A percentile compares a stretch with the other conserved stretches of the same genome.
These are phyloP conservation scores for Drosophila anomalata DNA, from an alignment of 2,888 invertebrate genomes.

Conservation along the genomic window DNA sequence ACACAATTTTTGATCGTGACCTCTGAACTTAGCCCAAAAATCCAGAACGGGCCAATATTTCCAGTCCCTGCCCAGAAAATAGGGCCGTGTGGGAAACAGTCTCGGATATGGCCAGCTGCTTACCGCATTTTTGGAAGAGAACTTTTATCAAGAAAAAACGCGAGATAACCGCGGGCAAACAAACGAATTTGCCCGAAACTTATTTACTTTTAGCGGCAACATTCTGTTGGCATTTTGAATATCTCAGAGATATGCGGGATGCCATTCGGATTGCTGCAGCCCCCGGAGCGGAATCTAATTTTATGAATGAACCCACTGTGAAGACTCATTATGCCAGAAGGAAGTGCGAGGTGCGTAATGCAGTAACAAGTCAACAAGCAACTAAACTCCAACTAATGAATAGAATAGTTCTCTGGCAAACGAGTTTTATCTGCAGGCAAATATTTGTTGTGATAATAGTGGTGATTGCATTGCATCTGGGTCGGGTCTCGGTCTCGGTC, in stretches of 20 bases:
- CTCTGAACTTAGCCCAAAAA: slow-evolving; percentile 66
- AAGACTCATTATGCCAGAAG: slow-evolving; percentile 36
- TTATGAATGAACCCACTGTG: slow-evolving; percentile 71
- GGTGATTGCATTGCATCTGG: slow-evolving; percentile 58
- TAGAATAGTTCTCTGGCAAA: slow-evolving; percentile 12
- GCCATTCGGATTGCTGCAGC: slow-evolving; percentile 28
- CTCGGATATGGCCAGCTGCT: slow-evolving; percentile 52
- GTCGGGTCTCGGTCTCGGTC: slow-evolving; percentile 43
- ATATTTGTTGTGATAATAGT: slow-evolving; percentile 60
- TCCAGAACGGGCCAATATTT: slow-evolving; percentile 56
- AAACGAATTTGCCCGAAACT: slow-evolving; percentile 54
- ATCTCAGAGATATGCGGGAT: slow-evolving; percentile 49
- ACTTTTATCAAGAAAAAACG: slow-evolving; percentile 49
- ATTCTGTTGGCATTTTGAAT: slow-evolving; percentile 49
- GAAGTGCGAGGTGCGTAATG: slow-evolving; percentile 81
- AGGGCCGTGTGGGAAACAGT: slow-evolving; percentile 50
- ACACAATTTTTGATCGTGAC: slow-evolving; percentile 60
- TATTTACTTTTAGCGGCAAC: slow-evolving; percentile 74
- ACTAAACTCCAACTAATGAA: slow-evolving; percentile 42
- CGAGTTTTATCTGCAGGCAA: slow-evolving; percentile 57
- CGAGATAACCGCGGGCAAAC: slow-evolving; percentile 39
- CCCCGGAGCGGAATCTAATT: slow-evolving; percentile 49
- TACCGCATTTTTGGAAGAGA: slow-evolving; percentile 27
- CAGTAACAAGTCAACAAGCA: slow-evolving; percentile 74
- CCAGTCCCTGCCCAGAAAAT: slow-evolving; percentile 27